Evolutionary conservation across 2,113 vertebrate species (phyloP).

Genomic region (sheep (Ovis aries)): DNA sequence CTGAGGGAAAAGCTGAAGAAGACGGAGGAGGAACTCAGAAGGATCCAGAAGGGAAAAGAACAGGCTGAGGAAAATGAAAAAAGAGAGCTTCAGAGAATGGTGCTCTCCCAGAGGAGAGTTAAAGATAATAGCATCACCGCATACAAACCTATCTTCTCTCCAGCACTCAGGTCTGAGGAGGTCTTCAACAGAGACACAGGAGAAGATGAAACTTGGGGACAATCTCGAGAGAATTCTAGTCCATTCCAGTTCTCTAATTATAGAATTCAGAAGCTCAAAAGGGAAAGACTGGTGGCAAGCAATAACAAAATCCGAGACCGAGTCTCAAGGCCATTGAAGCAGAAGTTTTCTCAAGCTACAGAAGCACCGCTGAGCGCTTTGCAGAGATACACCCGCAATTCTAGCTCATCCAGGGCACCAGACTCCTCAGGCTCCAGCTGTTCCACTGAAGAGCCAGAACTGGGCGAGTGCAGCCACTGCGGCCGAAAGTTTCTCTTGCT

Average conservation of each 20-base stretch:
- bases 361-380: constrained; percentile 19
- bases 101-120: neutral
- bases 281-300: constrained; percentile 62
- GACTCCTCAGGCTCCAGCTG: neutral
- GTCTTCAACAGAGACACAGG: neutral
- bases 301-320: constrained; percentile 63
- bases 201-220: neutral
- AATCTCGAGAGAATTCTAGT: constrained; percentile 34
- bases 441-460: constrained; percentile 3
- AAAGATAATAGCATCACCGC: neutral
- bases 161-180: neutral
- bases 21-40: constrained; percentile 79
- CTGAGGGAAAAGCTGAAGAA: constrained; percentile 84
- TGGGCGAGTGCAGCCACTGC: constrained; percentile 83
- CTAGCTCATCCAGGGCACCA: neutral
- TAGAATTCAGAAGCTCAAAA: constrained; percentile 65
- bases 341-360: neutral
- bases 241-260: constrained; percentile 37
- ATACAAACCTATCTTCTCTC: neutral
- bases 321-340: neutral
- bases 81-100: constrained; percentile 5
- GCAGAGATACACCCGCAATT: neutral
- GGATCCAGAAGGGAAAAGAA: constrained; percentile 76
- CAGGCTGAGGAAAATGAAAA: constrained; percentile 59
- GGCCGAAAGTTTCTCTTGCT: constrained; percentile 79